These are phyloP conservation scores for Tetraneura akinire DNA, from an alignment of 1,140 invertebrate species.

Conservation along the genomic window DNA sequence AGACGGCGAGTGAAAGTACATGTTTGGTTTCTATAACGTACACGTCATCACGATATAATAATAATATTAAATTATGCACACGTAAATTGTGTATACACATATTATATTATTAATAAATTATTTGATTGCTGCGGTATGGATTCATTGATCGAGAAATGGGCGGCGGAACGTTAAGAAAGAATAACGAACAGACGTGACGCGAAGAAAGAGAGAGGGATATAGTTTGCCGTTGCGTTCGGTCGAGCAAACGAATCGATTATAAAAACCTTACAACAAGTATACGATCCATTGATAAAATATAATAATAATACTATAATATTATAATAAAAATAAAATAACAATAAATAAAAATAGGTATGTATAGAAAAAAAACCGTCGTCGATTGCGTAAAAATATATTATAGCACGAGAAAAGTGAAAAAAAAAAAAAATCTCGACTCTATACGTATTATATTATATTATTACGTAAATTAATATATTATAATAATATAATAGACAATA, in stretches of 20 bases:
- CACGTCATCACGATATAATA: neutral
- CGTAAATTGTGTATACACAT: neutral
- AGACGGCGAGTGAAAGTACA: conserved; percentile 34
- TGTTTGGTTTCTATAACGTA: neutral
- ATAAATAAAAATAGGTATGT: neutral
- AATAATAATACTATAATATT: neutral
- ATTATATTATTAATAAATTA: neutral
- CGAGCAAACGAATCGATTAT: conserved; percentile 10
- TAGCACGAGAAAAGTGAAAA: too few species aligned
- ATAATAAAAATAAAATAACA: neutral
- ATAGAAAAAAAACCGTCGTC: neutral
- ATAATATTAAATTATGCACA: conserved; percentile 13
- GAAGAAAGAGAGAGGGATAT: neutral
- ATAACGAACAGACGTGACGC: too few species aligned
- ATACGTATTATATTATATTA: neutral
- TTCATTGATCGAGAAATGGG: too few species aligned
- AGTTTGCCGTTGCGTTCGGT: neutral
- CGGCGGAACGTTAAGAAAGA: neutral
- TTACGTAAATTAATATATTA: too few species aligned
- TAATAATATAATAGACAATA: too few species aligned
- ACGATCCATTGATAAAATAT: conserved; percentile 23
- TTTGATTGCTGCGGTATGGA: too few species aligned
- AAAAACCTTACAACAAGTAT: conserved; percentile 2
- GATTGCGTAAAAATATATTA: neutral
- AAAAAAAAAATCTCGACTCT: neutral